Base-by-base conservation (phyloP, 2,888 invertebrate species). In the Drosophila planitibia region DNA sequence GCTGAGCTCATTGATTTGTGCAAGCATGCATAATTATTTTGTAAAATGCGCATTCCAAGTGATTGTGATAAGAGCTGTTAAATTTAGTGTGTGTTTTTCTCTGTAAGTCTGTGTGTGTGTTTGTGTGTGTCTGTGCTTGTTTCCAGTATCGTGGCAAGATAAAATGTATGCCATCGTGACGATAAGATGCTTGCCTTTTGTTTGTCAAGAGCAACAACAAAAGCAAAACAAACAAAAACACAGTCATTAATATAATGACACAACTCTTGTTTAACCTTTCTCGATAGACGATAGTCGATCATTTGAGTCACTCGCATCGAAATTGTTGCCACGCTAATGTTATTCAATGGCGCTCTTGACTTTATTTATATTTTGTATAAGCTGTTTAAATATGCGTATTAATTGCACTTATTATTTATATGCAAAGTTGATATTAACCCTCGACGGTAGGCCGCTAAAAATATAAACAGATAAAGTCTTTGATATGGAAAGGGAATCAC, bases 1-100 rank as follows among this genome's bases (percentile, higher is more conserved):
- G 62, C 62, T 49, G 59, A 54, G 67, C 82, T 77, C 82, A 70
- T 79, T 83, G 75, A 76, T 76, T 90, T 89, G 75, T 79, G 89
- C 89, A 90, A 86, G 82, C 82, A 61, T 89, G 89, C 91, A 90
- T 90, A 90, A 85, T 90, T 85, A 76, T 85, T 79, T 63, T 74
- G 80, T 88, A 66, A 82, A 89, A 74, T 89, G 79, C 79, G 85
- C 90, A 85, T 88, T 85, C 82, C 71, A 70, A 70, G 74, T 67
- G 76, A 61, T 76, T 71, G 72, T 87, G 84, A 89, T 85, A 85
- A 85, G 88, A 87, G 79, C 57, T 76, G 68, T 72, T 77, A 62
- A 60, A 65, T 71, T 67, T 61, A 58, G 49, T 64, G 25, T 47
- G 35, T 55, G 57, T 64, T 55, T 57, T 25, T 47, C 22, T 22